Evolutionary conservation across 2,888 invertebrate species (phyloP).

Genomic region (Argyresthia albistria): DNA sequence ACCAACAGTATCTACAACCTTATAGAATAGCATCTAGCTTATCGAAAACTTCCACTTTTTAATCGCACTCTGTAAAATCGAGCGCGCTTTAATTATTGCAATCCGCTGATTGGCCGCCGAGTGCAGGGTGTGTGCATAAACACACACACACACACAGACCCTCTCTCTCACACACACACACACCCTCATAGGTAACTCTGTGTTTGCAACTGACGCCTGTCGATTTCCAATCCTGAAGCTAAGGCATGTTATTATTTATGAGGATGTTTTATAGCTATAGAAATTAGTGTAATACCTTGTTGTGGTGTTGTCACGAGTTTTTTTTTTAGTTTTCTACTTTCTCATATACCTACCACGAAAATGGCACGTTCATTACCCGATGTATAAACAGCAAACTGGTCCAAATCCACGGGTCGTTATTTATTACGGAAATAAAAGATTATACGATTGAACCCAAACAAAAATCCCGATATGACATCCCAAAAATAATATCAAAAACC

Average conservation of each 20-base stretch:
- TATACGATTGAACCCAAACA: not conserved
- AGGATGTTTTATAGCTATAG: too few species aligned
- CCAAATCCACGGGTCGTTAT: too few species aligned
- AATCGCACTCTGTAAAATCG: slow-evolving; percentile 15
- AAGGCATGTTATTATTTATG: not conserved
- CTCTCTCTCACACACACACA: too few species aligned
- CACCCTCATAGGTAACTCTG: too few species aligned
- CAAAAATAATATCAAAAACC: not conserved
- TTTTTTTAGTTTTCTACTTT: too few species aligned
- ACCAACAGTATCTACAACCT: not conserved
- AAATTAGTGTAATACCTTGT: not conserved
- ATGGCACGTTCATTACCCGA: too few species aligned
- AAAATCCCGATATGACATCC: not conserved
- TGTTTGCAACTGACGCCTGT: not conserved
- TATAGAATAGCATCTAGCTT: not conserved
- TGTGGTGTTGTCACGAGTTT: too few species aligned
- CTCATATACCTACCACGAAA: too few species aligned
- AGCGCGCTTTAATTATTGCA: slow-evolving; percentile 27
- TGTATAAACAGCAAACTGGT: too few species aligned
- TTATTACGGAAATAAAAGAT: not conserved
- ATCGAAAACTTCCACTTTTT: not conserved
- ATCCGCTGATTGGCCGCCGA: slow-evolving; percentile 26
- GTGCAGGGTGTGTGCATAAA: slow-evolving; percentile 14
- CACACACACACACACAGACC: not conserved
- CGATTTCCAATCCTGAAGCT: not conserved